phyloP scores from a whole-genome alignment of 2,797 vertebrate species.

The Paramormyrops hopkinsi region DNA sequence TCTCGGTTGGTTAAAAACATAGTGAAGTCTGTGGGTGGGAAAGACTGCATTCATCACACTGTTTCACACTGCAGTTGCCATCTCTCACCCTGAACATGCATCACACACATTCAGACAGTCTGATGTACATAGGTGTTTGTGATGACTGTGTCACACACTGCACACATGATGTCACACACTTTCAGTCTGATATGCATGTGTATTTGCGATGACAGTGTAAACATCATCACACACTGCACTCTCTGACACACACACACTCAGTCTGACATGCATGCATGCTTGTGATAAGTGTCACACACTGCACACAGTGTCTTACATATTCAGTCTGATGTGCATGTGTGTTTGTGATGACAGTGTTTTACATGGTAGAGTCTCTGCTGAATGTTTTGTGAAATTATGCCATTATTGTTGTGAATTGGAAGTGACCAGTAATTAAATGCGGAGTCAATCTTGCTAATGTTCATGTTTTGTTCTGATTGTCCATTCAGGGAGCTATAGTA shows the following conservation, averaged over 20 bases:
- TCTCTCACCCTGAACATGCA: not conserved
- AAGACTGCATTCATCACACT: not conserved
- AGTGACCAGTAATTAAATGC: not conserved
- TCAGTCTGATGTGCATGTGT: no score
- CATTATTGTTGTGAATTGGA: not conserved
- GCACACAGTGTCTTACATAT: no score
- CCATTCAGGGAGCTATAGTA: not conserved
- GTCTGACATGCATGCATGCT: no score
- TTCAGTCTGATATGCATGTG: not conserved
- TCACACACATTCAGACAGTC: not conserved
- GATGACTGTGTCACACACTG: not conserved
- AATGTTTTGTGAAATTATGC: not conserved
- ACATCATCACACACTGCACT: no score
- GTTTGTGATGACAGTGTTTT: no score
- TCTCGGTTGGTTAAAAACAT: not conserved
- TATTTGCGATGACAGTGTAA: not conserved
- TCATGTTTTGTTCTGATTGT: constrained; percentile 18
- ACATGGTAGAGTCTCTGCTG: not conserved
- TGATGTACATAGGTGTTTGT: not conserved
- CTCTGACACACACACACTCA: not conserved
- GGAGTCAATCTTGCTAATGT: constrained; percentile 33
- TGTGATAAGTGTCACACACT: no score
- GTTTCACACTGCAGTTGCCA: not conserved
- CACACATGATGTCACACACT: not conserved
- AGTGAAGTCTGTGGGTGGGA: not conserved